A percentile compares a stretch with the other conserved stretches of the same genome.
These are phyloP conservation scores for Eubasilissa splendida DNA, from an alignment of 2,888 invertebrate genomes.

Conservation along the genomic window DNA sequence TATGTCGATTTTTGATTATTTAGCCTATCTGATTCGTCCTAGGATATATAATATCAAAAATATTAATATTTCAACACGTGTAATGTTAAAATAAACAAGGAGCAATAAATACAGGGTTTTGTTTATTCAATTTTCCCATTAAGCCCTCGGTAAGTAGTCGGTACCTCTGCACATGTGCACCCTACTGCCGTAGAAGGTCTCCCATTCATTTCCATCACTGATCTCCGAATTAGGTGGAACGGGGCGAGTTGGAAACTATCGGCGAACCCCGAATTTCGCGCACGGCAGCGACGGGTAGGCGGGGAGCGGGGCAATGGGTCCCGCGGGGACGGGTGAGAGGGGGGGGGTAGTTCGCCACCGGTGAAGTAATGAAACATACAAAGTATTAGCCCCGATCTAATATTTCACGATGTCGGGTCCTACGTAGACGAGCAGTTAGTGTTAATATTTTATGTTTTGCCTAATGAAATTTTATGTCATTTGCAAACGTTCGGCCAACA, in stretches of 20 bases:
- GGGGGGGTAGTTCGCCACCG: conserved; percentile 3
- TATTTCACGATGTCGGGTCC: conserved; percentile 15
- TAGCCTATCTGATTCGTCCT: too few species aligned
- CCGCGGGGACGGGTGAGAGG: not conserved
- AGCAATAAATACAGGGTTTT: too few species aligned
- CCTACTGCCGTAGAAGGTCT: not conserved
- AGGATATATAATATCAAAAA: too few species aligned
- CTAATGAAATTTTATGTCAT: too few species aligned
- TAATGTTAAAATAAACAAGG: too few species aligned
- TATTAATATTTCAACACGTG: too few species aligned
- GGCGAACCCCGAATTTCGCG: not conserved
- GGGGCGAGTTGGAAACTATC: conserved; percentile 31
- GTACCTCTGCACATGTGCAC: conserved; percentile 19
- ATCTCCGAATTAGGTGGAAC: conserved; percentile 39
- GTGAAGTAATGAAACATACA: conserved; percentile 37
- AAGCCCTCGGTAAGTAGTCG: not conserved
- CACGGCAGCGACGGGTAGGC: not conserved
- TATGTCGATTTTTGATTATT: too few species aligned
- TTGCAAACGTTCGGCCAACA: too few species aligned
- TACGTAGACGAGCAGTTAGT: too few species aligned
- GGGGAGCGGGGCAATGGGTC: conserved; percentile 25
- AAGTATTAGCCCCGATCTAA: conserved; percentile 21
- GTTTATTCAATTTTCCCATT: too few species aligned
- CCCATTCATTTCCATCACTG: conserved; percentile 50
- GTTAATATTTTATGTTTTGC: too few species aligned